A percentile compares a stretch with the other conserved stretches of the same genome.
Conservation (phyloP, 2,797 vertebrate species). For the Myiotriccus ornatus region DNA sequence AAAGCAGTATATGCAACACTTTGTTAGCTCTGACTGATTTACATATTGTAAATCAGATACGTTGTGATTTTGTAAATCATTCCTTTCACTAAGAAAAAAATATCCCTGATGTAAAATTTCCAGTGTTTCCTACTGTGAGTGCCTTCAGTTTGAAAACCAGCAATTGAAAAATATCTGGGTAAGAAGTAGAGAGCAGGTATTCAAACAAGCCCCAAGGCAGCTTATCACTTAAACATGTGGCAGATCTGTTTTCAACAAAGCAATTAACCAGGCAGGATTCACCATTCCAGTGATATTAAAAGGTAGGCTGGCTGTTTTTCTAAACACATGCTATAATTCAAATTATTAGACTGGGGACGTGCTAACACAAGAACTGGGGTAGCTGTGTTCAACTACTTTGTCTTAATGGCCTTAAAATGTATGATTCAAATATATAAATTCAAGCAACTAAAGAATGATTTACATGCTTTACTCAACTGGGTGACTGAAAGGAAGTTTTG, state of each 20-base stretch:
- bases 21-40: not conserved
- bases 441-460: not conserved
- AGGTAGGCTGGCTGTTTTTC: not conserved
- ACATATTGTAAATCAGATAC: not conserved
- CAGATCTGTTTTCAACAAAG: conserved; percentile 37
- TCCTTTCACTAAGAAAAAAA: not conserved
- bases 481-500: not conserved
- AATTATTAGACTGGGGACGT: not conserved
- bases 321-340: not conserved
- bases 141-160: not conserved
- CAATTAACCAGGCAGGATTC: not conserved
- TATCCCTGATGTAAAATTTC: not conserved
- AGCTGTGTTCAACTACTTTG: not conserved
- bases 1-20: not conserved
- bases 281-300: not conserved
- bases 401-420: not conserved
- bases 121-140: not conserved
- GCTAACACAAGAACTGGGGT: not conserved
- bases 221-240: not conserved
- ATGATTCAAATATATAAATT: not conserved
- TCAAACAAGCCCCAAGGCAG: conserved; percentile 44
- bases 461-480: not conserved
- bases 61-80: not conserved
- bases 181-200: conserved; percentile 37
- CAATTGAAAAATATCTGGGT: conserved; percentile 1